A percentile compares a stretch with the other conserved stretches of the same genome.
Conservation (phyloP, 92 coral and sea anemone genomes). For the Epizoanthus stellaris region DNA sequence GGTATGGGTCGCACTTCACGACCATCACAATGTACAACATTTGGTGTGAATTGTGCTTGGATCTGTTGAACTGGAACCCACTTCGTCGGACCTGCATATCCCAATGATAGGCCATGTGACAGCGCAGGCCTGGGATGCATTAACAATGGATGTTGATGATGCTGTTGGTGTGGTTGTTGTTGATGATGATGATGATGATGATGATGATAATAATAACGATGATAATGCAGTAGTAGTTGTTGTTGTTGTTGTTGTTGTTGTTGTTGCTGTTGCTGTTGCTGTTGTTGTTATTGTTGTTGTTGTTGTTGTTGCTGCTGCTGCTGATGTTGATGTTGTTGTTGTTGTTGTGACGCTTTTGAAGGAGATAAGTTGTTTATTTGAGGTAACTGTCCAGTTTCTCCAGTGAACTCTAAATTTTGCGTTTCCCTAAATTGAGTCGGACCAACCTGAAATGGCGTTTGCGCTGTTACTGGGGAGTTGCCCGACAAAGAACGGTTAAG, state of each 20-base stretch:
- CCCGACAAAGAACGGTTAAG: too few relatives aligned
- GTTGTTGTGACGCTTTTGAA: not conserved
- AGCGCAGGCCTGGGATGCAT: not conserved
- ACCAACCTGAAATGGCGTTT: too few relatives aligned
- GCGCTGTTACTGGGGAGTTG: too few relatives aligned
- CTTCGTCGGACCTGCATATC: constrained; percentile 5
- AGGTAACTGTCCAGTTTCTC: too few relatives aligned
- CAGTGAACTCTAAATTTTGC: too few relatives aligned
- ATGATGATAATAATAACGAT: not conserved
- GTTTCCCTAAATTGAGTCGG: too few relatives aligned
- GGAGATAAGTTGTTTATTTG: not conserved
- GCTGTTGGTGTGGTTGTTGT: not conserved
- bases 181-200: not conserved
- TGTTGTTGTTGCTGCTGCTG: too few relatives aligned
- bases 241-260: not conserved
- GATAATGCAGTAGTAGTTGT: not conserved
- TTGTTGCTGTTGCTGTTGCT: too few relatives aligned
- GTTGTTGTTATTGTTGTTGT: too few relatives aligned
- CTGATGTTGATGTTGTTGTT: not conserved
- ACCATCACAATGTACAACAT: not conserved
- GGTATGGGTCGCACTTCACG: not conserved
- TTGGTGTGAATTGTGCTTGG: not conserved
- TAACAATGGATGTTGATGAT: not conserved
- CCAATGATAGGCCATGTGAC: not conserved
- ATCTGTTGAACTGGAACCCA: not conserved